Evolutionary conservation across 2,888 invertebrate genomes (phyloP).

Genomic region (Linnaemya tessellans): DNA sequence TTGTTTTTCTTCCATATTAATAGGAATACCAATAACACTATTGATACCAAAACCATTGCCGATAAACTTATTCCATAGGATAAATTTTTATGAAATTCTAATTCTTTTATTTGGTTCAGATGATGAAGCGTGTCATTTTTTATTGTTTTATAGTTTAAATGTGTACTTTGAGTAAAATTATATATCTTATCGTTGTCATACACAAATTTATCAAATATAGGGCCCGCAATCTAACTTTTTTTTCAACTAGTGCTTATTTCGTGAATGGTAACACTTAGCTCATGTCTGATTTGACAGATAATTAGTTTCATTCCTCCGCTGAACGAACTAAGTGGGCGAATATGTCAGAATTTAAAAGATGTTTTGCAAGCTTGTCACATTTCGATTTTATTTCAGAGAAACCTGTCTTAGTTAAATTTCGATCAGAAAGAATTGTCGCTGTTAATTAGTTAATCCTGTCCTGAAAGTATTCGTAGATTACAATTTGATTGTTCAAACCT

Average conservation of each 20-base stretch:
- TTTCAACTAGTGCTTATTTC: no score
- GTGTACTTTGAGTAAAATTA: neutral
- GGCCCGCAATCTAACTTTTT: no score
- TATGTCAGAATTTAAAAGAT: neutral
- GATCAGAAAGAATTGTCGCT: neutral
- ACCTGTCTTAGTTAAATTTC: neutral
- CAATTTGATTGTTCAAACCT: neutral
- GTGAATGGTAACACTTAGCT: no score
- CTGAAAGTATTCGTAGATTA: neutral
- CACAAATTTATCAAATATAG: slow-evolving; percentile 5
- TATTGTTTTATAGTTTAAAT: neutral
- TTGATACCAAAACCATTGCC: neutral
- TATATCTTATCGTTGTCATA: neutral
- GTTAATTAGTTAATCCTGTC: neutral
- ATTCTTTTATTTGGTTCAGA: neutral
- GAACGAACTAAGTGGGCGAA: no score
- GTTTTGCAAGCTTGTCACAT: neutral
- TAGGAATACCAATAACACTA: neutral
- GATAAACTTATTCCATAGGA: neutral
- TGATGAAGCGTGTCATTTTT: neutral
- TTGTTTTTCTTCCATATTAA: no score
- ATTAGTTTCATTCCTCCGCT: no score
- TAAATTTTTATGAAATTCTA: slow-evolving; percentile 1
- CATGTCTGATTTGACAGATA: no score
- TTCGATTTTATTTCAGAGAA: neutral